Percentiles rank a stretch among this genome's conserved stretches.
Evolutionary conservation across 2,888 invertebrate species (phyloP).

Genomic region (Meganola albula): DNA sequence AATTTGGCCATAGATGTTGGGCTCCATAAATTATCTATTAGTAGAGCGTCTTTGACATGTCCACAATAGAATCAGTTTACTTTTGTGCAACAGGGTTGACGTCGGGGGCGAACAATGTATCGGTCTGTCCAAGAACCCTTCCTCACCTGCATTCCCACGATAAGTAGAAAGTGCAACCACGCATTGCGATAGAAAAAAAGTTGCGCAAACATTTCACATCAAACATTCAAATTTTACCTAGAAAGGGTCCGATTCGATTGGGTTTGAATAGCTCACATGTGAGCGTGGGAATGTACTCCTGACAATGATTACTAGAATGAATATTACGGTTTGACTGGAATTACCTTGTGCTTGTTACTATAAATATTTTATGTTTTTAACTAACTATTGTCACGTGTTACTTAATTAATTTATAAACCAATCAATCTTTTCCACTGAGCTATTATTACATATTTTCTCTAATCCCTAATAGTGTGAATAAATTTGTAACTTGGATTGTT

Average conservation of each 20-base stretch:
- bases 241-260: constrained; percentile 47
- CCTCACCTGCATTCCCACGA: constrained; percentile 77
- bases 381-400: no score
- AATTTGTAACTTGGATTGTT: no score
- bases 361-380: neutral
- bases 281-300: constrained; percentile 53
- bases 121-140: constrained; percentile 51
- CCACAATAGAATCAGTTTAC: constrained; percentile 65
- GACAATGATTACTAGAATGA: constrained; percentile 35
- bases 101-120: constrained; percentile 47
- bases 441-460: no score
- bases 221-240: constrained; percentile 63
- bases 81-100: constrained; percentile 69
- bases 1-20: constrained; percentile 46
- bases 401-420: no score
- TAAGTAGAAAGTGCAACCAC: constrained; percentile 64
- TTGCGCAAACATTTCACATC: constrained; percentile 69
- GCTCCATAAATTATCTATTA: constrained; percentile 75
- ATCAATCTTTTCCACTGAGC: no score
- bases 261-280: constrained; percentile 46
- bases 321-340: constrained; percentile 17
- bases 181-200: constrained; percentile 47
- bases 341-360: neutral
- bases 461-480: no score
- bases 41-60: constrained; percentile 68